Evolutionary conservation across 1,140 invertebrate species (phyloP).

Genomic region (Ericerus pela): DNA sequence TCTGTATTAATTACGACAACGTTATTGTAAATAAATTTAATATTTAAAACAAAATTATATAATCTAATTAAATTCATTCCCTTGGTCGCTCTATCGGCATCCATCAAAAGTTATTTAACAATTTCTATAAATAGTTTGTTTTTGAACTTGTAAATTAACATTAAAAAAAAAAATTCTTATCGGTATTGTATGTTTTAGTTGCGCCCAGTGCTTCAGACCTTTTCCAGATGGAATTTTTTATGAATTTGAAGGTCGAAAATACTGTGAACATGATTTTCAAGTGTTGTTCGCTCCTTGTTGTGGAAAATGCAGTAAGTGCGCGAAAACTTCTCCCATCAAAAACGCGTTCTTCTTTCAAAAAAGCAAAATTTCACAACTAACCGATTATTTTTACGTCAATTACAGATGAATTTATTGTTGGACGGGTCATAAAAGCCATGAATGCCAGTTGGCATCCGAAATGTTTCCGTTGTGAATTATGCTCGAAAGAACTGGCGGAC

Average conservation of each 20-base stretch:
- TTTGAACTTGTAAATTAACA: too few relatives aligned
- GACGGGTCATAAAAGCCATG: constrained; percentile 98
- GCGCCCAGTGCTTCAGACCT: constrained; percentile 94
- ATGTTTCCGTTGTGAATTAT: constrained; percentile 93
- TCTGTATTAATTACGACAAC: too few relatives aligned
- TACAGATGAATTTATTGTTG: constrained; percentile 85
- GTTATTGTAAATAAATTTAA: too few relatives aligned
- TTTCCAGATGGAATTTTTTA: constrained; percentile 98
- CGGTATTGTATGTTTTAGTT: constrained; percentile 41
- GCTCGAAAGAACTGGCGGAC: constrained; percentile 80
- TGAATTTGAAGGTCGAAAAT: constrained; percentile 97
- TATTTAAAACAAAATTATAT: too few relatives aligned
- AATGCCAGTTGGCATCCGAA: constrained; percentile 95
- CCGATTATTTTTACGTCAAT: too few relatives aligned
- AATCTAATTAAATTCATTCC: too few relatives aligned
- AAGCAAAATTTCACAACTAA: too few relatives aligned
- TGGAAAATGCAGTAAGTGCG: constrained; percentile 74
- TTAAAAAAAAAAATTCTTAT: not conserved
- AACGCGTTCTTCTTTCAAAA: not conserved
- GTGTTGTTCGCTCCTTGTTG: constrained; percentile 97
- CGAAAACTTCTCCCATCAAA: not conserved
- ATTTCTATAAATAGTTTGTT: too few relatives aligned
- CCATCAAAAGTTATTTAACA: too few relatives aligned
- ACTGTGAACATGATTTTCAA: constrained; percentile 99
- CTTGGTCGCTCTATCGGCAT: too few relatives aligned